Base-by-base conservation (phyloP, 2,888 invertebrate species). In the Andrena trimmerana region DNA sequence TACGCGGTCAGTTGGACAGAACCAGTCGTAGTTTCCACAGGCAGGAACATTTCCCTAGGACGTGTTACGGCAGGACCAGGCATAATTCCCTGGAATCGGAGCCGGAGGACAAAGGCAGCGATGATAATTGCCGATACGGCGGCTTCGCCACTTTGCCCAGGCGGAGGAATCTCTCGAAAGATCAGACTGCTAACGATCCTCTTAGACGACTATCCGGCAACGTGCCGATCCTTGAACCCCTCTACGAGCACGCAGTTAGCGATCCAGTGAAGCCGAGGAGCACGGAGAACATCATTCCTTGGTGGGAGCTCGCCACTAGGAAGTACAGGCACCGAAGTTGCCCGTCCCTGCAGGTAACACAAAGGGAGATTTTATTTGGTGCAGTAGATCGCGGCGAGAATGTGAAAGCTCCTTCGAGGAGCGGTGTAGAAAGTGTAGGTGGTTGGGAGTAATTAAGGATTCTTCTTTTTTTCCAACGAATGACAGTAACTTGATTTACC, bases 291-390 rank as follows among this genome's bases (percentile, higher is more conserved):
- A 89, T 93, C 67, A 93, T 98, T 83, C 98, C 98, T 0, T 98
- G 98, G 98, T 98, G 97, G 96, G 98, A 98, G 94, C 94, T 98
- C 89, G 98, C 98, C 57, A 97, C 97, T 68, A 96, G 96, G 89
- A 96, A 97, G 87, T 96, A 96, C 90, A 96, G 97, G 85, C 97
- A 98, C 88, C 96, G 97, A 90, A 97, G 97, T 90, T 98, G 98
- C 93, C 97, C 97, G 65, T 96, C 97, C 84, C 95, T 97, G 86
- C 96, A 97, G 95, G 96, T 96, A 93, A 92, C 73, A 5, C 27
- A 27, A 60, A 33, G 48, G 79, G 50, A 62, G 2, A 71, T 57
- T 70, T 68, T 68, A 65, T 27, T 60, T n/a, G 24, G 5, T 7
- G 29, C 33, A 54, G 27, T 48, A 27, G 29, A 59, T n/a, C 20